phyloP scores from a whole-genome alignment of 2,113 vertebrate species.

The Hydrochoerus hydrochaeris region DNA sequence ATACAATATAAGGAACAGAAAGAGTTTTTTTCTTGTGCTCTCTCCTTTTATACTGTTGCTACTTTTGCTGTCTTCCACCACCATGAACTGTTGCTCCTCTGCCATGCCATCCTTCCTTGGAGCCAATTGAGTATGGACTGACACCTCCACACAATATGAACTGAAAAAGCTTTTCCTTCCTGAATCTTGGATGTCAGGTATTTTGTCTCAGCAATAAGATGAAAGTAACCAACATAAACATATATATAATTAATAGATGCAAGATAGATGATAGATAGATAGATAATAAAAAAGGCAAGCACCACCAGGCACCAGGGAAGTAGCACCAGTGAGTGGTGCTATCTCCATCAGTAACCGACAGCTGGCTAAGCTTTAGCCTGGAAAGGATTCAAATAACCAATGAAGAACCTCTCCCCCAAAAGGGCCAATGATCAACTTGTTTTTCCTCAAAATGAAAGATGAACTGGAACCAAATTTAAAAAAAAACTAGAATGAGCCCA shows the following conservation, averaged over 20 bases:
- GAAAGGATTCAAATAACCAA: neutral
- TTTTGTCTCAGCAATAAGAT: no score
- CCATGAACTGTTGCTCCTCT: no score
- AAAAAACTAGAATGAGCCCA: no score
- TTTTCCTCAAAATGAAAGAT: slow-evolving; percentile 67
- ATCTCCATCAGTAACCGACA: neutral
- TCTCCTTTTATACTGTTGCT: no score
- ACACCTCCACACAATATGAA: no score
- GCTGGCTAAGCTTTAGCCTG: neutral
- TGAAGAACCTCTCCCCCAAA: neutral
- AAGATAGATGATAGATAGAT: neutral
- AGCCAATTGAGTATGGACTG: no score
- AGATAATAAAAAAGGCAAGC: neutral
- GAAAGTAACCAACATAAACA: neutral
- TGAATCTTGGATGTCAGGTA: no score
- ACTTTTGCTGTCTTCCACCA: no score
- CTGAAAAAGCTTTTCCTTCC: no score
- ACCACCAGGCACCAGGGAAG: neutral
- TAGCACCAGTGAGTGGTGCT: neutral
- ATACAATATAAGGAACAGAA: no score
- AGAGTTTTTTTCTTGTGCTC: no score
- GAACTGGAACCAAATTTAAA: neutral
- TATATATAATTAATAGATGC: neutral
- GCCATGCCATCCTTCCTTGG: no score
- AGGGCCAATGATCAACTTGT: slow-evolving; percentile 95